Conservation (phyloP, 2,113 vertebrate species). For the Aix galericulata region DNA sequence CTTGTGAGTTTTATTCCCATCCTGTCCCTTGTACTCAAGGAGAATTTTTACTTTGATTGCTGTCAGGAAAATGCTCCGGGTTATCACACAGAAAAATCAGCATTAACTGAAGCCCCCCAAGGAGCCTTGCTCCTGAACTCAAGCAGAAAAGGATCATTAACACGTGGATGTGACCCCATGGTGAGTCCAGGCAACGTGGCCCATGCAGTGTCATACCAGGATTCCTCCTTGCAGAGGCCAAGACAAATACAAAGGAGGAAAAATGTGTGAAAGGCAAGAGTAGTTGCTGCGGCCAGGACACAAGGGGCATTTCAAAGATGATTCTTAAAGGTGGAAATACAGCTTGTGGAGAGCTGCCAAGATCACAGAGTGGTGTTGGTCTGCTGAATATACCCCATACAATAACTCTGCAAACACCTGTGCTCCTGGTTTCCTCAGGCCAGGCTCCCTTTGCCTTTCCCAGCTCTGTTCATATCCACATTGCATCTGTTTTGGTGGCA, state of each 20-base stretch:
- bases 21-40: neutral
- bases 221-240: neutral
- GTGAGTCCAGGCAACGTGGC: neutral
- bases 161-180: neutral
- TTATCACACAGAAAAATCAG: neutral
- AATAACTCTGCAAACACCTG: neutral
- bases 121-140: neutral
- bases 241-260: neutral
- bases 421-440: neutral
- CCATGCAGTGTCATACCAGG: fast-evolving
- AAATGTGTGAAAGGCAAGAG: neutral
- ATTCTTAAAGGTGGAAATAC: neutral
- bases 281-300: neutral
- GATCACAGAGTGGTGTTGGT: neutral
- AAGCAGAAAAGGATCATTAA: neutral
- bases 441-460: neutral
- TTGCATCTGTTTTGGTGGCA: neutral
- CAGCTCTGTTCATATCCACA: neutral
- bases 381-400: neutral
- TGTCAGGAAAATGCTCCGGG: neutral
- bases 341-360: neutral
- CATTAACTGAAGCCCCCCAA: neutral
- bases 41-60: neutral
- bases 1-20: neutral
- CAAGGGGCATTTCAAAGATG: neutral